Conservation (phyloP, 2,797 vertebrate species). For the Tarsius wallacei region DNA sequence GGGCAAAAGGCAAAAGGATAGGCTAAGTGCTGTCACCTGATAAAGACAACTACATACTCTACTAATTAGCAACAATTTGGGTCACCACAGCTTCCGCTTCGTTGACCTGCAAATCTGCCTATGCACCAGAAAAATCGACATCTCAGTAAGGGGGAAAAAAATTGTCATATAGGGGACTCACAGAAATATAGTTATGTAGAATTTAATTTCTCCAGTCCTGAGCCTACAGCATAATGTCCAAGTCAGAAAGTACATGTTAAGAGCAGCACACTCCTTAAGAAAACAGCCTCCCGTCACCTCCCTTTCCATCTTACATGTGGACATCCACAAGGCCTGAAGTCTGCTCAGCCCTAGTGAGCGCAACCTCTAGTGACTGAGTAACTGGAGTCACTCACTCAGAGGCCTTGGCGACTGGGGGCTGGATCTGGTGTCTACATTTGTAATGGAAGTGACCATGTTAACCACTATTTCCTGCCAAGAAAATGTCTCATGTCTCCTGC, state of each 20-base stretch:
- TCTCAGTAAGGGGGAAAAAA: neutral
- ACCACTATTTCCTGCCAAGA: neutral
- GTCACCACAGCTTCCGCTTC: neutral
- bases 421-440: neutral
- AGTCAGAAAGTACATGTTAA: neutral
- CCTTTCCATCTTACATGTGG: neutral
- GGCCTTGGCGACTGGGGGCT: accelerated
- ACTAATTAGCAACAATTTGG: neutral
- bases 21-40: neutral
- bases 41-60: neutral
- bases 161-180: neutral
- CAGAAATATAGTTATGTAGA: neutral
- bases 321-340: neutral
- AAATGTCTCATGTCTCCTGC: neutral
- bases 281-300: neutral
- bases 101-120: neutral
- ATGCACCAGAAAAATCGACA: neutral
- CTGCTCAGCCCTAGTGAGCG: neutral
- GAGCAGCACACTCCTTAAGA: neutral
- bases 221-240: neutral
- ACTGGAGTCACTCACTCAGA: accelerated
- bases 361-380: neutral
- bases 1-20: neutral
- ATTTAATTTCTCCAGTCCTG: neutral
- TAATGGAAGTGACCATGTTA: slow-evolving; percentile 31